phyloP scores from a whole-genome alignment of 2,113 vertebrate species.

The Asarcornis scutulata region DNA sequence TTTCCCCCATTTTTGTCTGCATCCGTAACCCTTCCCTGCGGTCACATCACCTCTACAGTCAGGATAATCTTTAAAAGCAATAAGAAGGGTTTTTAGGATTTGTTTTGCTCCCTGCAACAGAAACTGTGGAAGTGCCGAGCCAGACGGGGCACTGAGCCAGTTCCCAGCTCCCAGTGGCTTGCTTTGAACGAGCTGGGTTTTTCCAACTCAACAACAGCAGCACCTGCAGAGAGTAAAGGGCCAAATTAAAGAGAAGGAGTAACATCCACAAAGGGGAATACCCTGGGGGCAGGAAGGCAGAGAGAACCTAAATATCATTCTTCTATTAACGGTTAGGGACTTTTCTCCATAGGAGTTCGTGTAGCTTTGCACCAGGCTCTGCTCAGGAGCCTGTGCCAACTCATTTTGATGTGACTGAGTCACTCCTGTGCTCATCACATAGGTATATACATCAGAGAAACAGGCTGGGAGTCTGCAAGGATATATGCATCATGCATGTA shows the following conservation, averaged over 20 bases:
- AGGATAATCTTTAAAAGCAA: background rate
- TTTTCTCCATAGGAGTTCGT: background rate
- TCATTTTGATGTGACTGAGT: background rate
- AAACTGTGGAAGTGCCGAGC: background rate
- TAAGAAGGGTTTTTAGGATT: background rate
- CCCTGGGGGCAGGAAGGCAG: background rate
- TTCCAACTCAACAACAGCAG: conserved; percentile 27
- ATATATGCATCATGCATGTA: background rate
- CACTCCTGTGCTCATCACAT: background rate
- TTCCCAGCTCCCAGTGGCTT: background rate
- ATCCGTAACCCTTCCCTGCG: background rate
- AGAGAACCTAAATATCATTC: background rate
- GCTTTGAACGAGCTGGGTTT: background rate
- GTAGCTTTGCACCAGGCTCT: background rate
- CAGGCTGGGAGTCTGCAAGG: background rate
- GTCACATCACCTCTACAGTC: background rate
- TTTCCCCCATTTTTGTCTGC: background rate
- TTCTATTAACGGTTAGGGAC: background rate
- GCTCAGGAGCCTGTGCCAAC: background rate
- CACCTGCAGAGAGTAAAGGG: conserved; percentile 9
- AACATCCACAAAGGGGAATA: background rate
- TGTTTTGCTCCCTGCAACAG: background rate
- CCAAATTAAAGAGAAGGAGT: background rate
- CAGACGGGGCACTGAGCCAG: accelerated
- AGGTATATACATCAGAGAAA: background rate